Base-by-base conservation (phyloP, 1,140 invertebrate species). In the Sarcophaga peregrina region DNA sequence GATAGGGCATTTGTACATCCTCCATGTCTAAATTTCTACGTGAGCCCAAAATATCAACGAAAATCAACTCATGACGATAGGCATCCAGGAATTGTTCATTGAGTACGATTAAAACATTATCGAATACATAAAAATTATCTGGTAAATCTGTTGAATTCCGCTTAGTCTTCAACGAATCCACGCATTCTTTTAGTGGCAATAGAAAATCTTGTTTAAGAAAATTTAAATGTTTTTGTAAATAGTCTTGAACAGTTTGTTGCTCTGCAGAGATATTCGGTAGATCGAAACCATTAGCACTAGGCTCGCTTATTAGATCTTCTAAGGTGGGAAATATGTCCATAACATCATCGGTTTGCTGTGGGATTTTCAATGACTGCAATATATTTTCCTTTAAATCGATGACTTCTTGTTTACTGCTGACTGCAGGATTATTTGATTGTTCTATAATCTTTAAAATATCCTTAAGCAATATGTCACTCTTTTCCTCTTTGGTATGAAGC, bases 181-280 rank as follows among this genome's bases (percentile, higher is more conserved):
- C 86, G 80, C 88, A 90, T 80, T 87, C 91, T 8, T 93, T 85
- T 58, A 95, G 85, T 4, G 94, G 94, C 0, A 88, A 86, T 58
- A 93, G 91, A 89, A 94, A 95, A 89, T 97, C 96, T 91, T 97
- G 95, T 11, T 95, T 88, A 25, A 97, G 88, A 4, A 96, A 90
- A 11, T 95, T 90, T 86, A 95, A 96, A 85, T 97, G 96, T 0
- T 94, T 92, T 86, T 96, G 95, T 11, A 97, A 88, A 87, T 97
- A 97, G 85, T 96, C 93, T 46, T 95, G 91, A 0, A 93, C 90
- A 87, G 92, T 83, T 68, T 50, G 52, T 48, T 45, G 15, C 20
- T 20, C n/a, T 68, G 62, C 17, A 10, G 62, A 25, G 8, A 0
- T 20, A 5, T 58, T 62, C 15, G 81, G 17, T 11, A 10, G 47